Evolutionary conservation across 2,113 vertebrate genomes (phyloP).

Genomic region (Capreolus pygargus): DNA sequence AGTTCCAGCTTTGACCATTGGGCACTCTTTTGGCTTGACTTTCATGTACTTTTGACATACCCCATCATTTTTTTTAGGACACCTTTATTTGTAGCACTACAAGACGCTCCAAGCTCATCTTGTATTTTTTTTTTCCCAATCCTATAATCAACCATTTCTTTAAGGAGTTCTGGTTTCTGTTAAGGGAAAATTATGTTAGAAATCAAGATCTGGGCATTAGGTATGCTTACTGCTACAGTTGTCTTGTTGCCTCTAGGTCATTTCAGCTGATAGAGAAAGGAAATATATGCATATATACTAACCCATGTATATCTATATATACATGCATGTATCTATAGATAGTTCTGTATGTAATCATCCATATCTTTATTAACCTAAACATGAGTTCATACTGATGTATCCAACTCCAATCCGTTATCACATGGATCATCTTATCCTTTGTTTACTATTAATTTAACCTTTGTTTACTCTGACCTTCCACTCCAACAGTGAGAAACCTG

Average conservation of each 20-base stretch:
- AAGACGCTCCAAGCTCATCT: constrained; percentile 29
- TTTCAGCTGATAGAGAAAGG: constrained; percentile 17
- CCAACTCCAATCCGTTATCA: not conserved
- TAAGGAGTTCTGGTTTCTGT: not conserved
- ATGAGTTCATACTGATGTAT: constrained; percentile 19
- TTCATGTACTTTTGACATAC: not conserved
- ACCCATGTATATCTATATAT: not conserved
- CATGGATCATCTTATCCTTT: not conserved
- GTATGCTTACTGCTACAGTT: not conserved
- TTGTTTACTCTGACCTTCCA: constrained; percentile 27
- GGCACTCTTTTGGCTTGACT: not conserved
- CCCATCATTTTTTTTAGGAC: not conserved
- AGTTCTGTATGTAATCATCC: constrained; percentile 7
- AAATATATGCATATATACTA: constrained; percentile 23
- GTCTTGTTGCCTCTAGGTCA: constrained; percentile 22
- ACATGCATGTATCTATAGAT: constrained; percentile 2
- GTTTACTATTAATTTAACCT: not conserved
- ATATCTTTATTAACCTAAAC: constrained; percentile 12
- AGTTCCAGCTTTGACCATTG: not conserved
- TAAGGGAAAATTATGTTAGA: not conserved
- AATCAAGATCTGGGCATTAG: not conserved
- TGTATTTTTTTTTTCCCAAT: not conserved
- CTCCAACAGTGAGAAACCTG: constrained; percentile 18
- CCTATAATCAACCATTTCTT: not conserved
- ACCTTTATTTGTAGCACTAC: not conserved